Percentiles rank a stretch among this genome's conserved stretches.
These are phyloP conservation scores for Heteropelma amictum DNA, from an alignment of 2,888 invertebrate species.

Conservation along the genomic window DNA sequence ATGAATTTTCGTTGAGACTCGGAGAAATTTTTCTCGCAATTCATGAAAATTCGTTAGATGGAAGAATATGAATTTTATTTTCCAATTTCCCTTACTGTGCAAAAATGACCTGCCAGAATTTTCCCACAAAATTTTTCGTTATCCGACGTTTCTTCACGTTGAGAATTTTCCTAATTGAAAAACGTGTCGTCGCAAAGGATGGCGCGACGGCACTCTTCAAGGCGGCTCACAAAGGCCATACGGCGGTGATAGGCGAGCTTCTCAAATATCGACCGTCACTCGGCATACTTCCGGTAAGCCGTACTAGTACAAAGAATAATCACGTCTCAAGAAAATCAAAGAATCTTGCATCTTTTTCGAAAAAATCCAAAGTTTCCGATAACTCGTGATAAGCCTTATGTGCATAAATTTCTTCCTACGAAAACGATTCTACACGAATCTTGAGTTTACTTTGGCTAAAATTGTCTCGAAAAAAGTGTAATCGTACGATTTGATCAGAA, in stretches of 20 bases:
- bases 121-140: too few species aligned
- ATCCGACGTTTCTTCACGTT: neutral
- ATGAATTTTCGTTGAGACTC: too few species aligned
- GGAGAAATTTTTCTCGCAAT: too few species aligned
- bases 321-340: too few species aligned
- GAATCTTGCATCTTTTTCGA: too few species aligned
- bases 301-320: too few species aligned
- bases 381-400: neutral
- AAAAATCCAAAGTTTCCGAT: neutral
- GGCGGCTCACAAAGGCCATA: slow-evolving; percentile 96
- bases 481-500: slow-evolving; percentile 84
- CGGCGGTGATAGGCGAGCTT: slow-evolving; percentile 90
- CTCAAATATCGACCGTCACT: slow-evolving; percentile 90
- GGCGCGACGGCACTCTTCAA: slow-evolving; percentile 97
- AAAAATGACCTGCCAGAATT: too few species aligned
- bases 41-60: too few species aligned
- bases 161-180: neutral
- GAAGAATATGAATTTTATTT: neutral
- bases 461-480: neutral
- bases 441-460: neutral
- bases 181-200: slow-evolving; percentile 81
- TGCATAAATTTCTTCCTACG: neutral
- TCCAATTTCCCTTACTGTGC: too few species aligned
- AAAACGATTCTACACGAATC: neutral
- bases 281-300: slow-evolving; percentile 87